Evolutionary conservation across 2,888 invertebrate species (phyloP).

Genomic region (Micoletzkya japonica): DNA sequence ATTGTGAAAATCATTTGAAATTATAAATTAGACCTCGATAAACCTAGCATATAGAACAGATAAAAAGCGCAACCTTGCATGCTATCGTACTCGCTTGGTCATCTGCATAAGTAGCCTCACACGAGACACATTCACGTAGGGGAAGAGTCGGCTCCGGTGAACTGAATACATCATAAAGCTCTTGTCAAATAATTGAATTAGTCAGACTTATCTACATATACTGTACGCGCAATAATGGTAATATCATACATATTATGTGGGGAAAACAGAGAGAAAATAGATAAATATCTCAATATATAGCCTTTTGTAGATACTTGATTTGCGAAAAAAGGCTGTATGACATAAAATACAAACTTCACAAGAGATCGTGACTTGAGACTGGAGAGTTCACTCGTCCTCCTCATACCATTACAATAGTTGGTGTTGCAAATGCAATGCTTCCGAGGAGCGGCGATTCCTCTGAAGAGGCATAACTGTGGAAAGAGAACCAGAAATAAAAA

Average conservation of each 20-base stretch:
- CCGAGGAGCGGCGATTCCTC: slow-evolving; percentile 47
- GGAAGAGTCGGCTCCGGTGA: slow-evolving; percentile 33
- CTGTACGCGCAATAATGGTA: no score
- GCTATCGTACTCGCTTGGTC: slow-evolving; percentile 54
- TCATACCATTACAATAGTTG: slow-evolving; percentile 39
- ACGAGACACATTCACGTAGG: slow-evolving; percentile 52
- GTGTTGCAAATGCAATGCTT: slow-evolving; percentile 58
- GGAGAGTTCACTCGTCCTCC: background rate
- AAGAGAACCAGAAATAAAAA: background rate
- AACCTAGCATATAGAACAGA: slow-evolving; percentile 43
- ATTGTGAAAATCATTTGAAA: slow-evolving; percentile 55
- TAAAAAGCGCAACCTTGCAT: slow-evolving; percentile 37
- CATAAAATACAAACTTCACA: background rate
- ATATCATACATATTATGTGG: no score
- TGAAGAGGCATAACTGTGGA: slow-evolving; percentile 28
- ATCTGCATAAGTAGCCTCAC: slow-evolving; percentile 54
- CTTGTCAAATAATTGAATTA: no score
- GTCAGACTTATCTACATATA: no score
- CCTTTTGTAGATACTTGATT: slow-evolving; percentile 4
- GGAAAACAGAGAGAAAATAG: no score
- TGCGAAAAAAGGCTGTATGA: background rate
- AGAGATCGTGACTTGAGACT: slow-evolving; percentile 5
- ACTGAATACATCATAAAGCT: no score
- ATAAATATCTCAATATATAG: no score
- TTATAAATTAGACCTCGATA: slow-evolving; percentile 45